Evolutionary conservation across 2,113 vertebrate species (phyloP).

Genomic region (Zosterops japonicus): DNA sequence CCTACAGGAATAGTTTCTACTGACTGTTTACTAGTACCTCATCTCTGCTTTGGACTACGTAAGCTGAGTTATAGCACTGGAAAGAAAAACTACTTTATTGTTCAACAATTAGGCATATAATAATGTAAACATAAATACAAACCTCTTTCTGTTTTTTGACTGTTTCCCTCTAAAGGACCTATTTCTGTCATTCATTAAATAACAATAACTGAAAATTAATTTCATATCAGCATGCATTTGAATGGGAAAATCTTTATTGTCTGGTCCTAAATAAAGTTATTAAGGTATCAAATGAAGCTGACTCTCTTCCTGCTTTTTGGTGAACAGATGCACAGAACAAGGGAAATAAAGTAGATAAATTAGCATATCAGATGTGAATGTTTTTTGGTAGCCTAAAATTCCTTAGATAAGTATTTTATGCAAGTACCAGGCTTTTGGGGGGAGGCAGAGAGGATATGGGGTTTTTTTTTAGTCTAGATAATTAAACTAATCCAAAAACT

Average conservation of each 20-base stretch:
- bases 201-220: not conserved
- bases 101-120: not conserved
- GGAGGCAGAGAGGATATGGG: rapidly evolving
- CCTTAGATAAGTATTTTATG: not conserved
- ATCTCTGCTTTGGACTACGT: not conserved
- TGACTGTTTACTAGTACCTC: not conserved
- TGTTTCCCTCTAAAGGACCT: not conserved
- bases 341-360: not conserved
- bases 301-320: not conserved
- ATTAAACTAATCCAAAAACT: not conserved
- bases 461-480: not conserved
- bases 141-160: not conserved
- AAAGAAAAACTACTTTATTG: not conserved
- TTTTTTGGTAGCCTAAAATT: not conserved
- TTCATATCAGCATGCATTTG: not conserved
- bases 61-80: not conserved
- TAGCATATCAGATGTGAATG: not conserved
- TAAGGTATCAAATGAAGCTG: not conserved
- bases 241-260: not conserved
- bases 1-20: not conserved
- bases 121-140: not conserved
- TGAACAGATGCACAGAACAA: not conserved
- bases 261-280: not conserved
- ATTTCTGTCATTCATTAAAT: not conserved
- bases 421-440: rapidly evolving